A percentile compares a stretch with the other conserved stretches of the same genome.
Conservation (phyloP, 2,797 vertebrate species). For the Alca torda region DNA sequence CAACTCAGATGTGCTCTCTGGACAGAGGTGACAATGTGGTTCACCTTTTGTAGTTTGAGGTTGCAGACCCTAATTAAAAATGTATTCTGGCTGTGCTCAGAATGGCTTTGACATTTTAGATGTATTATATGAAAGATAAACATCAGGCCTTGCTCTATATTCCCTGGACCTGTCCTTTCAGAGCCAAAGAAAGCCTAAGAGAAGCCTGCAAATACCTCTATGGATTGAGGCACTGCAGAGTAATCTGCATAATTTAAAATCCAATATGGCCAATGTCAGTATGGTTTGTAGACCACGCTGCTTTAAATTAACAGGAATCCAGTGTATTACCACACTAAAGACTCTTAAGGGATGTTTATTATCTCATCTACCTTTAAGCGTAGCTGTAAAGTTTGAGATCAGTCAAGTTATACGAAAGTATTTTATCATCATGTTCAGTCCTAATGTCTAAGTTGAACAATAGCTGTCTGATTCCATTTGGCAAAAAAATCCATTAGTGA, state of each 20-base stretch:
- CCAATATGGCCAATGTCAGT: background rate
- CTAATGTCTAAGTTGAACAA: slow-evolving; percentile 25
- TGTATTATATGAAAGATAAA: background rate
- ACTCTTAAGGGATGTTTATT: slow-evolving; percentile 6
- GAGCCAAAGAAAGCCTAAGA: background rate
- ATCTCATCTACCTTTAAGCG: background rate
- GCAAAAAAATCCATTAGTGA: slow-evolving; percentile 22
- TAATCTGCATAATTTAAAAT: background rate
- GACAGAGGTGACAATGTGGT: accelerated
- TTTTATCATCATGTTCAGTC: slow-evolving; percentile 54
- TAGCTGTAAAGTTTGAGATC: slow-evolving; percentile 25
- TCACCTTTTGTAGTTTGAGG: background rate
- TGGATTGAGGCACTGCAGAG: background rate
- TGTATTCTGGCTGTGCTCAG: background rate
- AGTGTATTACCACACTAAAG: background rate
- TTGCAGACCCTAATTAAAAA: background rate
- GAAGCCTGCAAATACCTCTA: background rate
- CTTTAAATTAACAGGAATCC: slow-evolving; percentile 26
- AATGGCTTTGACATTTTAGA: background rate
- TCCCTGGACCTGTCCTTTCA: background rate
- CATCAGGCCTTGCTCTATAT: background rate
- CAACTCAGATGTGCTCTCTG: background rate
- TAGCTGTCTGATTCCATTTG: slow-evolving; percentile 9
- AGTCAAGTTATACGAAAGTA: slow-evolving; percentile 34
- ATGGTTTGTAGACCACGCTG: background rate